A percentile compares a stretch with the other conserved stretches of the same genome.
These are phyloP conservation scores for Alosa sapidissima DNA, from an alignment of 2,797 vertebrate species.

Conservation along the genomic window DNA sequence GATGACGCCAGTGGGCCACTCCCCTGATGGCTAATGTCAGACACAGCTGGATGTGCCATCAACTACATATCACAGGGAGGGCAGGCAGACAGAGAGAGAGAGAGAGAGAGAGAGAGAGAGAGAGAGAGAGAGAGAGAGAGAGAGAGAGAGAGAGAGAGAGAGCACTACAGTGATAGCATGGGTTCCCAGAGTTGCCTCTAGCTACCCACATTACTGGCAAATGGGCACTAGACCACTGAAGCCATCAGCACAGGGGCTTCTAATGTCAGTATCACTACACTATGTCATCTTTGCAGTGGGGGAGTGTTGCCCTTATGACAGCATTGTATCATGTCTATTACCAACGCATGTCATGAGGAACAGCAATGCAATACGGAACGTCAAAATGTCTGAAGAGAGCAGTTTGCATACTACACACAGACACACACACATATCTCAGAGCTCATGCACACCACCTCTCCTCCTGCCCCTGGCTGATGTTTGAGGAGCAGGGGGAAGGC, in stretches of 20 bases:
- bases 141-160: not conserved
- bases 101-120: no score
- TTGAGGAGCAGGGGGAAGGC: not conserved
- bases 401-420: not conserved
- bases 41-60: conserved; percentile 45
- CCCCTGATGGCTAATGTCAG: conserved; percentile 42
- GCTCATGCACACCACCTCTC: not conserved
- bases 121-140: not conserved
- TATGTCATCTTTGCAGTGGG: not conserved
- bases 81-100: not conserved
- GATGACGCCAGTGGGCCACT: conserved; percentile 55
- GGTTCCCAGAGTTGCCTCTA: not conserved
- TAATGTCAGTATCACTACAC: not conserved
- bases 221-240: not conserved
- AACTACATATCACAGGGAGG: not conserved
- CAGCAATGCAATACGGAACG: no score
- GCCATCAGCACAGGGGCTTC: not conserved
- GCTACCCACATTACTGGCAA: not conserved
- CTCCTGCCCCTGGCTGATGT: not conserved
- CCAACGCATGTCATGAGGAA: not conserved
- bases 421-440: not conserved
- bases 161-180: not conserved
- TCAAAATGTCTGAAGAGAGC: no score
- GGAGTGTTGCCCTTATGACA: no score
- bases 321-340: not conserved